Base-by-base conservation (phyloP, 2,888 invertebrate genomes). In the Diaprepes abbreviatus region DNA sequence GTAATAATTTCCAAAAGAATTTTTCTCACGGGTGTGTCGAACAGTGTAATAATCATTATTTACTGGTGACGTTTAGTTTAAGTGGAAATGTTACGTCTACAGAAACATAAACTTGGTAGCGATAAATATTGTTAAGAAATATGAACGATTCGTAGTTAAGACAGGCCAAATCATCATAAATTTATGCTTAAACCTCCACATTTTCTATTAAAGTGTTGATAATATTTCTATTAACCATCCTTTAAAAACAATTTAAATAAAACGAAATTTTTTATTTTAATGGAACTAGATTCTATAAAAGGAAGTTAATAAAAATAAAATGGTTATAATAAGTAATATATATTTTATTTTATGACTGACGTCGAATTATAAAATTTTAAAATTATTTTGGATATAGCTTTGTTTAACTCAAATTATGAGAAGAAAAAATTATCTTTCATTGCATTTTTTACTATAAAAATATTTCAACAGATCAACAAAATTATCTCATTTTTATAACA, bases 41-140 rank as follows among this genome's bases (percentile, higher is more conserved):
- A 58, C 50, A 33, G 50, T 35, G 58, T 62, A 62, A 60, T 67
- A 67, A 67, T 40, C 60, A 55, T 67, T 60, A 67, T 55, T 67
- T 54, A 67, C 31, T 62, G 54, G 48, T 50, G 62, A 67, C 48
- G 54, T 58, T 60, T 24, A 45, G 54, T 67, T 67, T 62, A 67
- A 62, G 60, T 67, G 60, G 38, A 67, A 28, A 54, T 48, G 59
- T 59, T 31, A 60, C 59, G 66, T 66, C 57, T 35, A 45, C 50
- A 68, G 63, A 70, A 63, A 55, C 68, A 70, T 70, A 68, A 69
- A 73, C 54, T 64, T 59, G 60, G 71, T 66, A 66, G 71, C 71
- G 55, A 73, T 73, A 73, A 73, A 73, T 71, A 71, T 66, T 55
- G 58, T 63, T 55, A 62, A 63, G 71, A 71, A 68, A 68, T 73